phyloP scores from a whole-genome alignment of 2,113 vertebrate species.

The Lepus americanus region DNA sequence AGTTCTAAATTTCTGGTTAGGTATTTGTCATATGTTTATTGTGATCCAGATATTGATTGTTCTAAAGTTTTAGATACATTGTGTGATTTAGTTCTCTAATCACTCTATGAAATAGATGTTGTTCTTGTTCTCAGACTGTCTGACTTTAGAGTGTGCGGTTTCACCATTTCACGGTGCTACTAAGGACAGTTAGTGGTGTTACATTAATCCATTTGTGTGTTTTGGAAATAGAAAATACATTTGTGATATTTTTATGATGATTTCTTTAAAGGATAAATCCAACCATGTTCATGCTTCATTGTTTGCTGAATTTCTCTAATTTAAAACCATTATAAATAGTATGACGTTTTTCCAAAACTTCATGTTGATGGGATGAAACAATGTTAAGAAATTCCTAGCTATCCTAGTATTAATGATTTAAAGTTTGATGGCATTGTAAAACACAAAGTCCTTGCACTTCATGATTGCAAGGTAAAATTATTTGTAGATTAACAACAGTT shows the following conservation, averaged over 20 bases:
- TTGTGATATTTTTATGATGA: not conserved
- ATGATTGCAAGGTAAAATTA: not conserved
- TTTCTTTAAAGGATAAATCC: not conserved
- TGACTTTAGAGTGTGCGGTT: not conserved
- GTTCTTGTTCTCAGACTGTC: not conserved
- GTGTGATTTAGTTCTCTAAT: not conserved
- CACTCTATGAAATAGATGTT: not conserved
- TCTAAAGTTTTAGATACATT: not conserved
- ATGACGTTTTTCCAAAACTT: not conserved
- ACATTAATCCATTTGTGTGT: not conserved
- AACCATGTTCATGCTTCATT: not conserved
- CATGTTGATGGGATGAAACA: not conserved
- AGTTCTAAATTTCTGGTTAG: not conserved
- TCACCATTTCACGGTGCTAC: not conserved
- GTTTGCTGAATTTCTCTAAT: not conserved
- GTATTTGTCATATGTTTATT: not conserved
- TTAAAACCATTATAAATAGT: not conserved
- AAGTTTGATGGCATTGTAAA: not conserved
- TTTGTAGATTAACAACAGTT: not conserved
- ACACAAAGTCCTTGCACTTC: not conserved
- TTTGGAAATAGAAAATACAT: not conserved
- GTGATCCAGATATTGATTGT: not conserved
- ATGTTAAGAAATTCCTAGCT: not conserved
- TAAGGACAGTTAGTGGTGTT: not conserved
- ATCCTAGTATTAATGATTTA: not conserved